Evolutionary conservation across 2,888 invertebrate genomes (phyloP), one percentile per base, ranked within the genome.

Genomic region (Acanthoscelides obtectus): DNA sequence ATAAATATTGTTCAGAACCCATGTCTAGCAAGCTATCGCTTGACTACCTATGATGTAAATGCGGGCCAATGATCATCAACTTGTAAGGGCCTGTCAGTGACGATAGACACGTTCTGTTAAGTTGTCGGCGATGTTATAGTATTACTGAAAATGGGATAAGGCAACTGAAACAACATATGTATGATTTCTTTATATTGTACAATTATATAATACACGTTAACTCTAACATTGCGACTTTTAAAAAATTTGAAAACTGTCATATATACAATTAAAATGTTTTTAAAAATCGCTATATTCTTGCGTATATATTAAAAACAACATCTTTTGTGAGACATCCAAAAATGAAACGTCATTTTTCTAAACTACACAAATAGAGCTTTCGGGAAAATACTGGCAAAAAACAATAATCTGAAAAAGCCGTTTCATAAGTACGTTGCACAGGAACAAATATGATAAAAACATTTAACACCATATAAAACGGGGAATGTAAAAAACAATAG

Each of bases 101-200:
- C n/a, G n/a, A n/a, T n/a, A n/a, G n/a, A n/a, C n/a, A n/a, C n/a
- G n/a, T n/a, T n/a, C n/a, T n/a, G n/a, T n/a, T n/a, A n/a, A n/a
- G n/a, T n/a, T n/a, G n/a, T n/a, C n/a, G n/a, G n/a, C n/a, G n/a
- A n/a, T n/a, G 25, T 25, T 6, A 25, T 5, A 45, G 17, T 17
- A 45, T 45, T 45, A 17, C 17, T 45, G 45, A 17, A 3, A 4
- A 12, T 12, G 45, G 45, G 45, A 12, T 17, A 45, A 6, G 12
- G 17, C 1, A 45, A 45, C 17, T 45, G 45, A 66, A 20, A 66
- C 21, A 66, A 20, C 22, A 66, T 66, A 66, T 22, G 17, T 81
- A 80, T 82, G 80, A 81, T 79, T 81, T 81, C 83, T 83, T 84
- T 83, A 84, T 84, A 84, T 83, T 81, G 83, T 83, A 83, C 83